Conservation (phyloP, 2,113 vertebrate species). For the Equus przewalskii region DNA sequence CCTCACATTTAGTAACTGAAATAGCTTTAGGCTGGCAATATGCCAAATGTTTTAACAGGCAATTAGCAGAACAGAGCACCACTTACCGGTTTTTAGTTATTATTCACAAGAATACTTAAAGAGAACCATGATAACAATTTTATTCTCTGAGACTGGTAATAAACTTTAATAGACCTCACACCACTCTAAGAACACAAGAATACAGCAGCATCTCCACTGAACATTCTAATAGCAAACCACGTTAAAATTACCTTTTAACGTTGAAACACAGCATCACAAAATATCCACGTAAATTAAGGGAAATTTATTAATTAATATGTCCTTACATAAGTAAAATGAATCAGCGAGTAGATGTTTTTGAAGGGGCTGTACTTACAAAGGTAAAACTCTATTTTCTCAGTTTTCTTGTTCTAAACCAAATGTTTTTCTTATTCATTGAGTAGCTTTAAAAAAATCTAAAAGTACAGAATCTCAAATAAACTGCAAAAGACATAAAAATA, state of each 20-base stretch:
- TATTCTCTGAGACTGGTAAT: slow-evolving; percentile 67
- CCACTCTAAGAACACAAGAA: slow-evolving; percentile 63
- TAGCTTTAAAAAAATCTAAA: neutral
- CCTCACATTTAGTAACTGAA: slow-evolving; percentile 42
- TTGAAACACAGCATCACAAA: slow-evolving; percentile 67
- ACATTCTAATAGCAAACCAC: slow-evolving; percentile 65
- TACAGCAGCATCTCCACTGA: neutral
- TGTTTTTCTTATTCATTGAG: neutral
- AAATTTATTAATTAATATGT: neutral
- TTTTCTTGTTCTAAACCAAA: slow-evolving; percentile 31
- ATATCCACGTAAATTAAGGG: neutral
- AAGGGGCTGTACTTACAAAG: neutral
- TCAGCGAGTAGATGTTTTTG: neutral
- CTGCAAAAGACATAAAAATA: neutral
- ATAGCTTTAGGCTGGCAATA: slow-evolving; percentile 54
- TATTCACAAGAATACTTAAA: slow-evolving; percentile 68
- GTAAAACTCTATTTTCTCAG: slow-evolving; percentile 26
- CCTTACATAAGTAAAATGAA: slow-evolving; percentile 20
- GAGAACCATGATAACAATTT: slow-evolving; percentile 66
- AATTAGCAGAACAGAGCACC: slow-evolving; percentile 68
- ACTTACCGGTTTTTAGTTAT: slow-evolving; percentile 74
- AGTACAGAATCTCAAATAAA: slow-evolving; percentile 8
- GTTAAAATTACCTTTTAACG: slow-evolving; percentile 64
- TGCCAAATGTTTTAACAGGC: slow-evolving; percentile 46
- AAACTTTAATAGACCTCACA: slow-evolving; percentile 61